phyloP scores from a whole-genome alignment of 2,888 invertebrate species.

The Physocephala rufipes region DNA sequence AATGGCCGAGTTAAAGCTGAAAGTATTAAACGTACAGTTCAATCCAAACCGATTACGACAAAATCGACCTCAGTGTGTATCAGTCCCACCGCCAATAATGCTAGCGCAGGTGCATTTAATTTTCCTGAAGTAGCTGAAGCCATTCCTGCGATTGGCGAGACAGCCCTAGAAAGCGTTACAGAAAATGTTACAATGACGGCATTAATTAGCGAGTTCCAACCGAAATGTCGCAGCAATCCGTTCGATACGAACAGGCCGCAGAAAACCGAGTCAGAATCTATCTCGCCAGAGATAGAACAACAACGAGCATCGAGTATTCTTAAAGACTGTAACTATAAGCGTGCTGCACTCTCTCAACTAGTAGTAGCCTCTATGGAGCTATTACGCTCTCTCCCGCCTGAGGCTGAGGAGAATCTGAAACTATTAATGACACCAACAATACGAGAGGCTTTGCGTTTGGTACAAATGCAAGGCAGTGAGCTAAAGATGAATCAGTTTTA shows the following conservation, averaged over 20 bases:
- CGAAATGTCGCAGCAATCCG: slow-evolving; percentile 63
- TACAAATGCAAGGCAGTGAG: slow-evolving; percentile 66
- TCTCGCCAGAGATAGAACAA: slow-evolving; percentile 84
- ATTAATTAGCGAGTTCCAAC: slow-evolving; percentile 64
- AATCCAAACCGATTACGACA: slow-evolving; percentile 41
- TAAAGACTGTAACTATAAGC: slow-evolving; percentile 88
- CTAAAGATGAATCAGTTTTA: slow-evolving; percentile 66
- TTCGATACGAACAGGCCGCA: slow-evolving; percentile 65
- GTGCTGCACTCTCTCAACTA: slow-evolving; percentile 85
- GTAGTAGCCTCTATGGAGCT: slow-evolving; percentile 86
- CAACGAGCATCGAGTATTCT: slow-evolving; percentile 83
- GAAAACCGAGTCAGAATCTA: slow-evolving; percentile 69
- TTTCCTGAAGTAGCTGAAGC: slow-evolving; percentile 27
- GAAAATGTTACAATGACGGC: slow-evolving; percentile 65
- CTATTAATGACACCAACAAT: slow-evolving; percentile 66
- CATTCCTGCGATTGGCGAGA: slow-evolving; percentile 52
- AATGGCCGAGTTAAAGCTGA: slow-evolving; percentile 49
- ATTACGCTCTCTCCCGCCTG: slow-evolving; percentile 72
- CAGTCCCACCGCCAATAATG: slow-evolving; percentile 51
- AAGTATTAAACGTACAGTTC: slow-evolving; percentile 45
- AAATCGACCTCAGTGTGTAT: slow-evolving; percentile 45
- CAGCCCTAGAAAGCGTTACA: slow-evolving; percentile 48
- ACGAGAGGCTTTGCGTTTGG: slow-evolving; percentile 65
- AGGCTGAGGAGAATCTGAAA: slow-evolving; percentile 68
- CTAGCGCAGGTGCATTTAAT: slow-evolving; percentile 28